Conservation (phyloP, 2,888 invertebrate species). For the Nemapogon koenigi region DNA sequence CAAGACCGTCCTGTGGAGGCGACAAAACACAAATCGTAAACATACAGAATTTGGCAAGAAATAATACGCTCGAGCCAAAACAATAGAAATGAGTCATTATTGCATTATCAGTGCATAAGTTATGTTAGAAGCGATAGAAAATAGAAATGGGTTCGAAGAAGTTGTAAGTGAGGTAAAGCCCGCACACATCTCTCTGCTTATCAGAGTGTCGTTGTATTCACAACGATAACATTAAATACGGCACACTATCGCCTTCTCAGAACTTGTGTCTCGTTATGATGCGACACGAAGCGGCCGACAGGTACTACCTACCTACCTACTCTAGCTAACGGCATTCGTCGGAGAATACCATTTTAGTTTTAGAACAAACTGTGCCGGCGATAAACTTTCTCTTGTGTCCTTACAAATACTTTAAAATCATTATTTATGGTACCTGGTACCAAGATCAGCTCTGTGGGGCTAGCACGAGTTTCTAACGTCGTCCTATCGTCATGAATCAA, state of each 20-base stretch:
- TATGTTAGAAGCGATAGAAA: no score
- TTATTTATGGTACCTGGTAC: no score
- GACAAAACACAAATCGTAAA: no score
- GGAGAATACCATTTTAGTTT: conserved; percentile 5
- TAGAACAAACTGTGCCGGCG: conserved; percentile 5
- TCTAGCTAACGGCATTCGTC: conserved; percentile 50
- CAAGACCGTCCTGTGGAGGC: no score
- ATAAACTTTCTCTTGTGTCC: conserved; percentile 6
- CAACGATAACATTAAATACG: conserved; percentile 59
- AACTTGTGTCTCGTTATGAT: conserved; percentile 30
- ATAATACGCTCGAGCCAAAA: no score
- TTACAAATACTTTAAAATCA: conserved; percentile 4
- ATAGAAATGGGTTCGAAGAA: conserved; percentile 3
- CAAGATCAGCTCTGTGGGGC: no score
- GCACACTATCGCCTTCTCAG: conserved; percentile 54
- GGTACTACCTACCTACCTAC: no score
- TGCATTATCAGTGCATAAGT: no score
- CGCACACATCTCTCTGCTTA: conserved; percentile 6
- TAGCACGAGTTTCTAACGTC: no score
- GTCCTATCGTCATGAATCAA: no score
- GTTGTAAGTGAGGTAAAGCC: not conserved
- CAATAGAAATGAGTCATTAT: no score
- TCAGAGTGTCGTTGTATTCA: conserved; percentile 27
- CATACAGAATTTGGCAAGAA: no score
- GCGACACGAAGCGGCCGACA: conserved; percentile 37